Evolutionary conservation across 2,797 vertebrate genomes (phyloP).

Genomic region (Macropodus opercularis): DNA sequence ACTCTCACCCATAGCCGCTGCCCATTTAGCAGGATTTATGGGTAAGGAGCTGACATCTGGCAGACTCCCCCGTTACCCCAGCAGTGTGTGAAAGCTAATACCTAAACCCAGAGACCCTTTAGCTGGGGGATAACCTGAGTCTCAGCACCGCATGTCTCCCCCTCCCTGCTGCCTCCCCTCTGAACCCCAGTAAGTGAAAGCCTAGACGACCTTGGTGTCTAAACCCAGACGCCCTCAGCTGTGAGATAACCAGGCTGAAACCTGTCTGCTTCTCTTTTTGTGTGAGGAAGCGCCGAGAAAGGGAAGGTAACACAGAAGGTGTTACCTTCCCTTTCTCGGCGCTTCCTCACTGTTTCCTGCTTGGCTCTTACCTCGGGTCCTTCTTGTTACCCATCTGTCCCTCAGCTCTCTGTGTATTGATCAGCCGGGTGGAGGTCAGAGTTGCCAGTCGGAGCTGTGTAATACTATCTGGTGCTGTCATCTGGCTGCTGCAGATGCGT

Average conservation of each 20-base stretch:
- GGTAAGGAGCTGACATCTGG: slow-evolving; percentile 79
- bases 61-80: slow-evolving; percentile 79
- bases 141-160: slow-evolving; percentile 59
- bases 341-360: slow-evolving; percentile 15
- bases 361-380: not conserved
- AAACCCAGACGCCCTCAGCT: slow-evolving; percentile 61
- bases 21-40: slow-evolving; percentile 82
- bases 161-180: slow-evolving; percentile 37
- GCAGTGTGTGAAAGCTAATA: slow-evolving; percentile 81
- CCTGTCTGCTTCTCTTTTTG: slow-evolving; percentile 21
- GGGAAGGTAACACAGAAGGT: no score
- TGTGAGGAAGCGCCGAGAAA: no score
- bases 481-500: slow-evolving; percentile 53
- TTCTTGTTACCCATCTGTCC: not conserved
- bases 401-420: slow-evolving; percentile 59
- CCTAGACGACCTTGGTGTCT: slow-evolving; percentile 64
- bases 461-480: slow-evolving; percentile 77
- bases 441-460: slow-evolving; percentile 70
- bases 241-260: slow-evolving; percentile 53
- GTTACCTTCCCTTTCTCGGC: slow-evolving; percentile 1
- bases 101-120: slow-evolving; percentile 78
- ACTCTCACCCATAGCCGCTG: slow-evolving; percentile 62
- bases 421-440: slow-evolving; percentile 67
- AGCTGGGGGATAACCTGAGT: slow-evolving; percentile 76
- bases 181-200: slow-evolving; percentile 65